phyloP scores from a whole-genome alignment of 2,888 invertebrate genomes.

The Linnaemya tessellans region DNA sequence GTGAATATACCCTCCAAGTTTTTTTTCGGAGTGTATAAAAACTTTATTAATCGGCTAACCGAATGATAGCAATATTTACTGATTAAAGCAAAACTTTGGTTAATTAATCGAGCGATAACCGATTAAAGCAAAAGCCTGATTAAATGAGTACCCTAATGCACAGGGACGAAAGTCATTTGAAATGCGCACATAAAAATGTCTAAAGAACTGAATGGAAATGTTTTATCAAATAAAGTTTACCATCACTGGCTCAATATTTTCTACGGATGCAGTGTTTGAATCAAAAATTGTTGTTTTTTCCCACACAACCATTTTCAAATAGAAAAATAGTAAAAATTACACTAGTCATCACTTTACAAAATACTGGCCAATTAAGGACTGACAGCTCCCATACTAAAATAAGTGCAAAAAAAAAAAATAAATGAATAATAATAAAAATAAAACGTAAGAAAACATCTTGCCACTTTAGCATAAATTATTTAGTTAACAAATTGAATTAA shows the following conservation, averaged over 20 bases:
- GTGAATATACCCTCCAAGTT: too few species aligned
- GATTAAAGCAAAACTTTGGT: too few species aligned
- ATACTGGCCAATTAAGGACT: slow-evolving; percentile 17
- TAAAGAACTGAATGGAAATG: neutral
- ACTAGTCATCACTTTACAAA: neutral
- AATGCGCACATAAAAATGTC: too few species aligned
- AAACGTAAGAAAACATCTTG: neutral
- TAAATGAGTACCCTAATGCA: too few species aligned
- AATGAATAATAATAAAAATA: too few species aligned
- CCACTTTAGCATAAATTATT: slow-evolving; percentile 30
- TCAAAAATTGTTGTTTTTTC: neutral
- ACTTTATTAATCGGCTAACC: too few species aligned
- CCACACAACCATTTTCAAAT: neutral
- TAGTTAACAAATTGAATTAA: slow-evolving; percentile 45
- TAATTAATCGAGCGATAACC: too few species aligned
- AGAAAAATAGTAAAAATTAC: neutral
- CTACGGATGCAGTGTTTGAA: neutral
- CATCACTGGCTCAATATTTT: neutral
- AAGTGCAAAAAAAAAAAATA: too few species aligned
- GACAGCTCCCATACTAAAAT: neutral
- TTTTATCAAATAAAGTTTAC: neutral
- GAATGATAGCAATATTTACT: too few species aligned
- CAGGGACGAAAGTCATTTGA: too few species aligned
- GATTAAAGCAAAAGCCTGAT: too few species aligned
- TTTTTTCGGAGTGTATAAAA: too few species aligned